A percentile compares a stretch with the other conserved stretches of the same genome.
These are phyloP conservation scores for Macrosteles quadrilineatus DNA, from an alignment of 1,140 invertebrate genomes.

Conservation along the genomic window DNA sequence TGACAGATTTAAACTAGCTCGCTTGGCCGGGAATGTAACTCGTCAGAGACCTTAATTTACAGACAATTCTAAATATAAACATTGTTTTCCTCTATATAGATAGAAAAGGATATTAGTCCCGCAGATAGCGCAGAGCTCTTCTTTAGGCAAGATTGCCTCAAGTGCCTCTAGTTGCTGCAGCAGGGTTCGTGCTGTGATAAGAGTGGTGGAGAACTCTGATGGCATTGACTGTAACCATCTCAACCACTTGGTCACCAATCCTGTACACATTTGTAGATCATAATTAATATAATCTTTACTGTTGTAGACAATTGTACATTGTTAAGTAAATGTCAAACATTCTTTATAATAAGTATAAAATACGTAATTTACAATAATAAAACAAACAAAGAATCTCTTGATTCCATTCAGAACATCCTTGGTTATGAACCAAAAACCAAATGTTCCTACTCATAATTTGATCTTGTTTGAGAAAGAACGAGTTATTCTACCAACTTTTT, in stretches of 20 bases:
- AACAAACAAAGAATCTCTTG: not conserved
- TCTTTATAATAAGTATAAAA: not conserved
- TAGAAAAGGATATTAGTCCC: constrained; percentile 36
- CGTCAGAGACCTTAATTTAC: too few species aligned
- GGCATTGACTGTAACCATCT: not conserved
- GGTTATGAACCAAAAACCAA: not conserved
- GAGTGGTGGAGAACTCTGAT: not conserved
- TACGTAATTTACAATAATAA: not conserved
- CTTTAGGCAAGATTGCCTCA: not conserved
- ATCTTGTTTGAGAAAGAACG: not conserved
- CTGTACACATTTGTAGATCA: not conserved
- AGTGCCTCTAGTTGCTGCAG: constrained; percentile 25
- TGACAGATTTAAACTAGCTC: too few species aligned
- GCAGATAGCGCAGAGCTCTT: constrained; percentile 30
- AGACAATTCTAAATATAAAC: not conserved
- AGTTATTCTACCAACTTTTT: not conserved
- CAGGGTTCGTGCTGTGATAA: not conserved
- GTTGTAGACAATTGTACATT: not conserved
- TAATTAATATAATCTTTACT: not conserved
- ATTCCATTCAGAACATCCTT: not conserved
- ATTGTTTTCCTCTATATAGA: not conserved
- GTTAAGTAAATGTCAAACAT: not conserved
- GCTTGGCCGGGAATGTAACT: too few species aligned
- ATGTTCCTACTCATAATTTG: not conserved
- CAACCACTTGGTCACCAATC: constrained; percentile 32